A percentile compares a stretch with the other conserved stretches of the same genome.
phyloP scores from a whole-genome alignment of 2,888 invertebrate species.

The Lithosia quadra region DNA sequence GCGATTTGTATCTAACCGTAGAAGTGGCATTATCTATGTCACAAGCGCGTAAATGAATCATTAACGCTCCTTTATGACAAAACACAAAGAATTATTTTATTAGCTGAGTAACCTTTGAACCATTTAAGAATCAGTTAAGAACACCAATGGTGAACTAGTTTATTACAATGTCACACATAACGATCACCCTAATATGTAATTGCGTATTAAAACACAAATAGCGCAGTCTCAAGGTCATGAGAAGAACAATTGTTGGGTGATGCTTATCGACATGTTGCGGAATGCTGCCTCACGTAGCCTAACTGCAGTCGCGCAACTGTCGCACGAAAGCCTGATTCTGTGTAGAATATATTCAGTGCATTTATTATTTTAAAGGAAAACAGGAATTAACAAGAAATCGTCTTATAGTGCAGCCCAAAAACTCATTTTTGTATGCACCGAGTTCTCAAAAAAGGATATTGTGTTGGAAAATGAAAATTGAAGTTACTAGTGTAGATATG shows the following conservation, averaged over 20 bases:
- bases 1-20: not conserved
- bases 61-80: constrained; percentile 1
- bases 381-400: not conserved
- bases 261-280: constrained; percentile 62
- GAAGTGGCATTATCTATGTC: not conserved
- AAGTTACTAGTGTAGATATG: not conserved
- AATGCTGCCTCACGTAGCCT: constrained; percentile 26
- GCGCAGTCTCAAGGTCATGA: constrained; percentile 53
- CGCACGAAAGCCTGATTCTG: constrained; percentile 9
- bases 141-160: constrained; percentile 38
- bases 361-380: not conserved
- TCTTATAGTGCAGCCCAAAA: too few relatives aligned
- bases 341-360: not conserved
- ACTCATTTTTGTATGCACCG: not conserved
- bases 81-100: constrained; percentile 9
- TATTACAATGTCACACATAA: constrained; percentile 50
- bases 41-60: not conserved
- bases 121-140: constrained; percentile 29
- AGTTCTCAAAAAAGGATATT: not conserved
- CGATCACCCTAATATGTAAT: constrained; percentile 42
- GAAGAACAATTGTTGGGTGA: constrained; percentile 59
- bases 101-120: constrained; percentile 12
- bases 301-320: constrained; percentile 13
- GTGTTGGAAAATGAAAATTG: not conserved
- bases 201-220: constrained; percentile 37